Conservation (phyloP, 2,888 invertebrate genomes). For the Brachycybe producta region DNA sequence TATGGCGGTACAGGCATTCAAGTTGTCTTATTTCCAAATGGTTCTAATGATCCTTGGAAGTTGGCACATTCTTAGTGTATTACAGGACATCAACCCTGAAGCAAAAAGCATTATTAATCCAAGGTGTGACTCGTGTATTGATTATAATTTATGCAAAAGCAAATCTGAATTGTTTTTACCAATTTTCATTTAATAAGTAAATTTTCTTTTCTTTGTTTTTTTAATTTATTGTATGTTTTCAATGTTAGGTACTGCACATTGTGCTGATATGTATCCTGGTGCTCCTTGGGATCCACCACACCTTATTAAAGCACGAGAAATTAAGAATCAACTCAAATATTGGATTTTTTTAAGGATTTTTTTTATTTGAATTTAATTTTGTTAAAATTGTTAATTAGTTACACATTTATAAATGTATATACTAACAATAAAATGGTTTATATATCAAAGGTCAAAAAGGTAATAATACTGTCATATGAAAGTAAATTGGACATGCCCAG, state of each 20-base stretch:
- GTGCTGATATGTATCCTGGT: conserved; percentile 82
- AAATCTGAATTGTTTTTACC: conserved; percentile 27
- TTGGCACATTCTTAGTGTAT: conserved; percentile 41
- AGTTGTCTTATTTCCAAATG: conserved; percentile 72
- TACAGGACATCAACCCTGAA: conserved; percentile 29
- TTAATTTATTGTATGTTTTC: too few species aligned
- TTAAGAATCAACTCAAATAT: conserved; percentile 41
- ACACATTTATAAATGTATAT: too few species aligned
- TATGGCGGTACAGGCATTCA: conserved; percentile 63
- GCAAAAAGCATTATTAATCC: conserved; percentile 34
- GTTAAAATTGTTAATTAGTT: too few species aligned
- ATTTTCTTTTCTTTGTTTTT: not conserved
- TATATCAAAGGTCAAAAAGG: too few species aligned
- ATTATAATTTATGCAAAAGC: too few species aligned
- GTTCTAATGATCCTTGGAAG: conserved; percentile 67
- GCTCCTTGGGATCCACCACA: conserved; percentile 50
- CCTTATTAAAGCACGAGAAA: conserved; percentile 51
- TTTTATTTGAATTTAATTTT: too few species aligned
- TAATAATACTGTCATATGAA: too few species aligned
- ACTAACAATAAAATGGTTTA: too few species aligned
- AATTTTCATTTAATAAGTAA: not conserved
- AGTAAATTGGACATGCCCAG: too few species aligned
- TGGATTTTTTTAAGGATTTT: too few species aligned
- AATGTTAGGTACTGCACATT: conserved; percentile 72
- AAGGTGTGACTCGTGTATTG: too few species aligned